Evolutionary conservation across 2,888 invertebrate species (phyloP).

Genomic region (Rhabditophanes sp.): DNA sequence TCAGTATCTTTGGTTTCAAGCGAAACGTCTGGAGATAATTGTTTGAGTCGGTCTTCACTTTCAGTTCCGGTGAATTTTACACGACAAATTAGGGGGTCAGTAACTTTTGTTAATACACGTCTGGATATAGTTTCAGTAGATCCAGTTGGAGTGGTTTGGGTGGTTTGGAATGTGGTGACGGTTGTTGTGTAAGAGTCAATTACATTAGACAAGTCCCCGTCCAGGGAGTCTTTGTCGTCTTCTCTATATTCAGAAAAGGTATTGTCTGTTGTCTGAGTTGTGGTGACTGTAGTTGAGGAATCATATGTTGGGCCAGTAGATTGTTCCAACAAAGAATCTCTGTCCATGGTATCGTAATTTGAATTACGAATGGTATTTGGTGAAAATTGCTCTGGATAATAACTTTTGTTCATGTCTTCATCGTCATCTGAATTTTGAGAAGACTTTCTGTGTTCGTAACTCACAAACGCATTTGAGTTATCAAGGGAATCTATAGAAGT

Average conservation of each 20-base stretch:
- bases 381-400: no score
- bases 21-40: constrained; percentile 24
- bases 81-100: constrained; percentile 35
- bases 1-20: constrained; percentile 37
- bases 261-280: background rate
- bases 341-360: no score
- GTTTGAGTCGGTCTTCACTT: constrained; percentile 27
- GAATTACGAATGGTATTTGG: no score
- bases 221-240: constrained; percentile 36
- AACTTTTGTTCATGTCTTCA: no score
- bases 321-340: no score
- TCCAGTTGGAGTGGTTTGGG: constrained; percentile 29
- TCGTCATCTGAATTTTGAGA: no score
- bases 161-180: constrained; percentile 41
- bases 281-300: background rate
- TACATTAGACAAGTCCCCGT: constrained; percentile 23
- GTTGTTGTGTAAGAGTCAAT: constrained; percentile 32
- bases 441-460: no score
- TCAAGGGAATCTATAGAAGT: no score
- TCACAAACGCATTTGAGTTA: no score
- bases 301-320: background rate
- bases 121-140: constrained; percentile 39
- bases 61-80: constrained; percentile 43
- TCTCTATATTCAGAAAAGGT: constrained; percentile 15
- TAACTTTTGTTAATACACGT: constrained; percentile 35